phyloP scores from a whole-genome alignment of 2,113 vertebrate genomes.

The Elgaria multicarinata region DNA sequence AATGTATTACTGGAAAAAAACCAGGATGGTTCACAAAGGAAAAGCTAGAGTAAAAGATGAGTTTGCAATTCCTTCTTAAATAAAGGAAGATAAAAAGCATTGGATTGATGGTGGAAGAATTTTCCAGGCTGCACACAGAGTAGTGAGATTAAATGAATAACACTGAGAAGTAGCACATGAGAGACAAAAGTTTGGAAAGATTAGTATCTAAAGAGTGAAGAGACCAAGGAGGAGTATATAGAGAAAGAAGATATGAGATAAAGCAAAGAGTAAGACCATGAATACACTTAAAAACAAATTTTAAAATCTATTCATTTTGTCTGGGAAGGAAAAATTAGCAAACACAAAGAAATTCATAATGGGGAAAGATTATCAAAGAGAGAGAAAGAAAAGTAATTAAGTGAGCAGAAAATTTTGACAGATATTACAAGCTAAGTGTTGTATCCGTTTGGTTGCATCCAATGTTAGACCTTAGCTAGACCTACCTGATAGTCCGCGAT shows the following conservation, averaged over 20 bases:
- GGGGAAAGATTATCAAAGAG: not conserved
- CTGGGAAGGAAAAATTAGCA: not conserved
- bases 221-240: not conserved
- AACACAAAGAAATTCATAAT: not conserved
- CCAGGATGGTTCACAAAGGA: not conserved
- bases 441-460: too few relatives aligned
- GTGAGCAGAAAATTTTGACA: not conserved
- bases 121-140: not conserved
- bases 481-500: too few relatives aligned
- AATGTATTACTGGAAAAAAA: not conserved
- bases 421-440: not conserved
- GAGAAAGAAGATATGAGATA: not conserved
- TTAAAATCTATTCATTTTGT: not conserved
- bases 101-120: not conserved
- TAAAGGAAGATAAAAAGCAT: not conserved
- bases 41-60: not conserved
- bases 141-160: not conserved
- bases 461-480: too few relatives aligned
- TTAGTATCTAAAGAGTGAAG: not conserved
- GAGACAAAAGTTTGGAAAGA: not conserved
- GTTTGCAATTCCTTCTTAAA: not conserved
- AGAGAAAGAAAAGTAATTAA: not conserved
- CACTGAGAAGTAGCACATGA: not conserved
- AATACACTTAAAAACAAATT: not conserved
- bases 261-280: not conserved